Base-by-base conservation (phyloP, 2,888 invertebrate genomes). In the Plagodis pulveraria region DNA sequence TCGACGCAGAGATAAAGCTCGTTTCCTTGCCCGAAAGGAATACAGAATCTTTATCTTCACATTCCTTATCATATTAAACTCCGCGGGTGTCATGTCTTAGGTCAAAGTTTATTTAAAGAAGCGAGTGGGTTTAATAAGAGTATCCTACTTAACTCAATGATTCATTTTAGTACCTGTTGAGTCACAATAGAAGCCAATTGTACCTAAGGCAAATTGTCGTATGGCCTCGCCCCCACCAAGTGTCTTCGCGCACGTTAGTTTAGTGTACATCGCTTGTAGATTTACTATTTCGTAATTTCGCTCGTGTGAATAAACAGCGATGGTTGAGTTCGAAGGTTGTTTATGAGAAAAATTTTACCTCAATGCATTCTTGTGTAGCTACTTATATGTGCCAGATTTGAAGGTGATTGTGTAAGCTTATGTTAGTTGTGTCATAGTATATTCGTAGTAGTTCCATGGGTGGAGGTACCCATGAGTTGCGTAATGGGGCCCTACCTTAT, bases 311-410 rank as follows among this genome's bases (percentile, higher is more conserved):
- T 70, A 71, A 40, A 62, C 71, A 71, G 75, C 78, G 74, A 76
- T 69, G 78, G 75, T 77, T 71, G 12, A 12, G 68, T 47, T 68
- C 69, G 77, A 81, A 85, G 86, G 86, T 78, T 76, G 81, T 64
- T 66, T 76, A 83, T 86, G 87, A 82, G 86, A 86, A 84, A 78
- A 81, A 74, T 77, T 65, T 80, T 81, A 82, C 84, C 87, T 85
- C 84, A 77, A 77, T 75, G 73, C 73, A 66, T 72, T 78, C 77
- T 76, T 74, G 73, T 65, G 73, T 63, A 68, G 58, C 65, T 76
- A 74, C 73, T 69, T 67, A 65, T 65, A 66, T 74, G 77, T 73
- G 75, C 73, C 70, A 73, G 66, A 73, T 77, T 72, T 67, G 57
- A 61, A 70, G 70, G 73, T 70, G 68, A 64, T 80, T 80, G 70